phyloP scores from a whole-genome alignment of 2,888 invertebrate genomes.

The Agonopterix subpropinquella region DNA sequence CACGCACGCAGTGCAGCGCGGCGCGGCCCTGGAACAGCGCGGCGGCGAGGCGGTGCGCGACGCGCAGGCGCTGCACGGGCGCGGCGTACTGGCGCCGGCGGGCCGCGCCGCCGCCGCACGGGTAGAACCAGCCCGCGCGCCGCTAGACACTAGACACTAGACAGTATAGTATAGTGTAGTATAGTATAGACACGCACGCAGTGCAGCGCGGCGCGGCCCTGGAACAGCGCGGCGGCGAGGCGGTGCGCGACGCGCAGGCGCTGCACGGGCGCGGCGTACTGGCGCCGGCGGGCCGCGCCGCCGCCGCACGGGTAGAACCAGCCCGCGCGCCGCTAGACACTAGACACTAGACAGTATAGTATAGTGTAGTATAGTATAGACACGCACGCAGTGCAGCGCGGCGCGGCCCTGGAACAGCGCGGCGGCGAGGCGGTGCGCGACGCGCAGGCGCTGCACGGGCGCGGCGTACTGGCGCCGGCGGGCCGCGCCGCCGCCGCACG shows the following conservation, averaged over 20 bases:
- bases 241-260: conserved; percentile 86
- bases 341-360: too few species aligned
- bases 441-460: conserved; percentile 82
- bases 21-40: conserved; percentile 89
- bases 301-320: conserved; percentile 85
- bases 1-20: conserved; percentile 78
- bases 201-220: conserved; percentile 89
- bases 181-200: conserved; percentile 12
- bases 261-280: conserved; percentile 91
- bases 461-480: conserved; percentile 85
- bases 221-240: conserved; percentile 91
- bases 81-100: conserved; percentile 86
- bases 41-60: conserved; percentile 91
- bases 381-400: conserved; percentile 85
- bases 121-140: conserved; percentile 83
- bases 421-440: conserved; percentile 91
- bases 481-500: conserved; percentile 48
- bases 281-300: conserved; percentile 54
- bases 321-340: conserved; percentile 86
- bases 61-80: conserved; percentile 82
- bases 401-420: conserved; percentile 89
- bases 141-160: too few species aligned
- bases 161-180: too few species aligned
- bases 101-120: conserved; percentile 48
- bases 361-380: too few species aligned